Evolutionary conservation across 2,797 vertebrate species (phyloP), one percentile per base, ranked within the genome.

Genomic region (Oreonectes daqikongensis): DNA sequence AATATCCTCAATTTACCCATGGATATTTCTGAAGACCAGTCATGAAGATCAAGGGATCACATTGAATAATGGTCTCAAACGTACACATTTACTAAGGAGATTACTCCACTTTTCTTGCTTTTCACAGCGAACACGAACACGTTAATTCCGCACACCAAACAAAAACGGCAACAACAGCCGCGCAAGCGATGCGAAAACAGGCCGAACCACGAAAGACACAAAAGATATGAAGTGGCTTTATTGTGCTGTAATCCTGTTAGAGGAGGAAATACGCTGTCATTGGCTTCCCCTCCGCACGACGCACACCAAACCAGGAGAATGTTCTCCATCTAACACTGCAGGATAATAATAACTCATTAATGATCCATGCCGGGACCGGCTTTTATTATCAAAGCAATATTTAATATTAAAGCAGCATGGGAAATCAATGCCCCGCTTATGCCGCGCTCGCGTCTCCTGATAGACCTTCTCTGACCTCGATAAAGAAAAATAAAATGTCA

Each of bases 41-140:
- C 38, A 40, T 40, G 10, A 40, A 42, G 40, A 14, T 11, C 15
- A 18, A 48, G 44, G 15, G 17, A 6, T 48, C 17, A n/a, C 5
- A n/a, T 57, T 26, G 4, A 5, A 1, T 22, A 10, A 1, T 26
- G 26, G 26, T 57, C 55, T 57, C 3, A 20, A 50, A 50, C 18
- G 10, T 18, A 59, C 84, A 86, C 85, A 87, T 90, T 84, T 89
- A 90, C 88, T 89, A 85, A 85, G 79, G 75, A 75, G 84, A 87
- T 89, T 85, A 86, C 70, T 65, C 46, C 44, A 42, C 42, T 73
- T 59, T 50, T 68, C 44, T n/a, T 57, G 50, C 35, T 66, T 38
- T 94, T 86, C 87, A 92, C 93, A 93, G 93, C 90, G 86, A 94
- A 85, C 91, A 93, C 85, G 88, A 93, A 92, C 90, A 92, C 92